These are phyloP conservation scores for Clarias platycephalus DNA, from an alignment of 2,797 vertebrate genomes.

Conservation along the genomic window DNA sequence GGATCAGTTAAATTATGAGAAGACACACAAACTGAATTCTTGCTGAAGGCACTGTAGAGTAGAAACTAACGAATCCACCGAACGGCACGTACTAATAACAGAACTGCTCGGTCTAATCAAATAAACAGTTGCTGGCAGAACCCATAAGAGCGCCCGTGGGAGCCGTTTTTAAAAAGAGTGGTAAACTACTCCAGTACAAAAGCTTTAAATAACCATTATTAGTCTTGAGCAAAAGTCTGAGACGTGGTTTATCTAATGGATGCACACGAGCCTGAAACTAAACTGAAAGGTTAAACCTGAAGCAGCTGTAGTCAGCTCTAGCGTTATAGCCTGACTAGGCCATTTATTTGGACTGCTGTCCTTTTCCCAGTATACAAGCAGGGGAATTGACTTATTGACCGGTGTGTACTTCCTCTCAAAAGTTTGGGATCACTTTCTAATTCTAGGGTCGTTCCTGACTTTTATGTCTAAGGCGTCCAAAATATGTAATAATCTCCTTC, in stretches of 20 bases:
- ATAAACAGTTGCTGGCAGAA: conserved; percentile 1
- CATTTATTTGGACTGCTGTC: too few species aligned
- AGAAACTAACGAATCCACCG: not conserved
- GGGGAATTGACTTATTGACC: too few species aligned
- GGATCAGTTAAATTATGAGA: not conserved
- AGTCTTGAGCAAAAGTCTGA: not conserved
- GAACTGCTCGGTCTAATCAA: not conserved
- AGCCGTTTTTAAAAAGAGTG: not conserved
- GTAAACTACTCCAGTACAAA: not conserved
- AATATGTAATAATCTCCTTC: too few species aligned
- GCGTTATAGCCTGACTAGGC: too few species aligned
- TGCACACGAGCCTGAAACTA: not conserved
- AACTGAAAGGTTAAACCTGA: not conserved
- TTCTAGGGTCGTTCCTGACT: too few species aligned
- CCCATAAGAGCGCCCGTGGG: not conserved
- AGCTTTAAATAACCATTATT: conserved; percentile 16
- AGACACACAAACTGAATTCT: not conserved
- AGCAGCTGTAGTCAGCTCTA: not conserved
- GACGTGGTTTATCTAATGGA: not conserved
- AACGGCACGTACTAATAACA: not conserved
- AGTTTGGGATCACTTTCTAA: too few species aligned
- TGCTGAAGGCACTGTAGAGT: not conserved
- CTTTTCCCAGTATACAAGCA: too few species aligned
- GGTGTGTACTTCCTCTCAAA: too few species aligned
- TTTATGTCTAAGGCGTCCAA: too few species aligned